phyloP scores from a whole-genome alignment of 2,113 vertebrate species.

The Macaca mulatta region DNA sequence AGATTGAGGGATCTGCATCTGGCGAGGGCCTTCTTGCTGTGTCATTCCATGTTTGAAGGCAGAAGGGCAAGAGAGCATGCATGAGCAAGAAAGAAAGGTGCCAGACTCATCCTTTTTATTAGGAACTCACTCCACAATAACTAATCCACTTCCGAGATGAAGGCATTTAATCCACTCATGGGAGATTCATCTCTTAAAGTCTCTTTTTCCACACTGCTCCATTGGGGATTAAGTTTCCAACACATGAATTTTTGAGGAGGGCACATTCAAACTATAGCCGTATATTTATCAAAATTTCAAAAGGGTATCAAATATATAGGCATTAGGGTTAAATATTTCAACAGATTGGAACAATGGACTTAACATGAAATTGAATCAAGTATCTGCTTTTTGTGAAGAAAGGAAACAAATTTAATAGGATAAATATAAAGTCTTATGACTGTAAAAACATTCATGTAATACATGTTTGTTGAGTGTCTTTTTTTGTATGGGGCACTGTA shows the following conservation, averaged over 20 bases:
- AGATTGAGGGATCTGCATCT: not conserved
- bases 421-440: not conserved
- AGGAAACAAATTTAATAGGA: not conserved
- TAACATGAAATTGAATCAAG: not conserved
- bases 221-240: not conserved
- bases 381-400: no score
- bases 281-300: constrained; percentile 16
- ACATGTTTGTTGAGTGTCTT: constrained; percentile 24
- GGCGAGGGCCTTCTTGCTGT: not conserved
- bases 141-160: not conserved
- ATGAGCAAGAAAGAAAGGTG: not conserved
- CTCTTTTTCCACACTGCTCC: not conserved
- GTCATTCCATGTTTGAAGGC: not conserved
- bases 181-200: not conserved
- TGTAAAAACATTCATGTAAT: not conserved
- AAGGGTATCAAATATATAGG: constrained; percentile 2
- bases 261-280: not conserved
- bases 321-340: constrained; percentile 8
- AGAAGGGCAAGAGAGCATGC: not conserved
- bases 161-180: not conserved
- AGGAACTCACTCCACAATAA: not conserved
- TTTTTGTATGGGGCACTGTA: not conserved
- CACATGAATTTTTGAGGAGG: not conserved
- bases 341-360: not conserved
- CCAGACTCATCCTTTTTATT: not conserved